Percentiles rank a stretch among this genome's conserved stretches.
These are phyloP conservation scores for Crax fasciolata DNA, from an alignment of 2,797 vertebrate species.

Conservation along the genomic window DNA sequence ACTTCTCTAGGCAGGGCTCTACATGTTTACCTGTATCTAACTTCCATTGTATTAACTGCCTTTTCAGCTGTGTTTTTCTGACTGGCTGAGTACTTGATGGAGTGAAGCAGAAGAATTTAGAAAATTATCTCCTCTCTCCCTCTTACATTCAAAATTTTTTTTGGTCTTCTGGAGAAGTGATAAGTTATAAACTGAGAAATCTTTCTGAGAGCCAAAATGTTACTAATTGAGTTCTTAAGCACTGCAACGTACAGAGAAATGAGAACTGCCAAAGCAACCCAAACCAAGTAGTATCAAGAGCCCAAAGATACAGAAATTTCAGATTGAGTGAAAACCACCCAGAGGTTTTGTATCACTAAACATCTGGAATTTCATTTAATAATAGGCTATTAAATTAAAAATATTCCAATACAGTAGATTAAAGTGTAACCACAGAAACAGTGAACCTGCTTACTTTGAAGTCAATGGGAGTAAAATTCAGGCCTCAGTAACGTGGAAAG, in stretches of 20 bases:
- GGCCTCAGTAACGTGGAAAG: neutral
- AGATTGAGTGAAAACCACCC: slow-evolving; percentile 11
- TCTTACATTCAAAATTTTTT: neutral
- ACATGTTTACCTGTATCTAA: neutral
- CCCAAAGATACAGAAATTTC: neutral
- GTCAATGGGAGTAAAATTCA: neutral
- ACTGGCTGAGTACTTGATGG: neutral
- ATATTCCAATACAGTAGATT: neutral
- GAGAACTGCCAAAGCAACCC: neutral
- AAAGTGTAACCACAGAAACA: neutral
- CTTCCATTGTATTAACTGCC: neutral
- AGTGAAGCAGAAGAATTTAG: neutral
- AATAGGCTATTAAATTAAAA: neutral
- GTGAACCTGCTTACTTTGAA: neutral
- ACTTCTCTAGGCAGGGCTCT: neutral
- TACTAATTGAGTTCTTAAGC: neutral
- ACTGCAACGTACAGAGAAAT: neutral
- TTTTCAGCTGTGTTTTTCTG: neutral
- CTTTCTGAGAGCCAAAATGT: neutral
- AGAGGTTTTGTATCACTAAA: slow-evolving; percentile 1
- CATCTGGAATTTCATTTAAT: neutral
- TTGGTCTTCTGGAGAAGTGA: neutral
- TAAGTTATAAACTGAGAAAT: neutral
- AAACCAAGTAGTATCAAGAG: slow-evolving; percentile 14
- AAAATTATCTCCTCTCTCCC: neutral